A percentile compares a stretch with the other conserved stretches of the same genome.
Evolutionary conservation across 2,888 invertebrate genomes (phyloP).

Genomic region (Chymomyza caudatula): DNA sequence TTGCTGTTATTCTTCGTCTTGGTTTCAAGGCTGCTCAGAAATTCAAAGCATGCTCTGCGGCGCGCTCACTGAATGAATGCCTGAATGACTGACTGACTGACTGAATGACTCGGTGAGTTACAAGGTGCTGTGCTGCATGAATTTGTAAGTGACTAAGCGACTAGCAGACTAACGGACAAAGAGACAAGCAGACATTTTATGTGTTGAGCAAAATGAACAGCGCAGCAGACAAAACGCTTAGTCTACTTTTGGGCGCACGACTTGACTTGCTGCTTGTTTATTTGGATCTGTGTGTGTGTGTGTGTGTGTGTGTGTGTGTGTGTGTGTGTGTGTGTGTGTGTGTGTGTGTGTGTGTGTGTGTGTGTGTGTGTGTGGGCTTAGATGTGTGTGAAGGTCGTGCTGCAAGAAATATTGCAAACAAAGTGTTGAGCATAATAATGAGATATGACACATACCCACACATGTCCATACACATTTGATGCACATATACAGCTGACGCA

Average conservation of each 20-base stretch:
- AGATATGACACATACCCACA: conserved; percentile 20
- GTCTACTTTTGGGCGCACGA: conserved; percentile 43
- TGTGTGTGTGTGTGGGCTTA: conserved; percentile 38
- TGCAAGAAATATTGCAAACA: conserved; percentile 43
- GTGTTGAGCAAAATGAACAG: conserved; percentile 10
- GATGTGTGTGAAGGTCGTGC: conserved; percentile 59
- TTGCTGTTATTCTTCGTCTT: neutral
- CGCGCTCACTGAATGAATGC: conserved; percentile 4
- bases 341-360: conserved; percentile 28
- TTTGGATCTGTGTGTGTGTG: conserved; percentile 6
- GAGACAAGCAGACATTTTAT: conserved; percentile 16
- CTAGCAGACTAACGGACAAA: conserved; percentile 20
- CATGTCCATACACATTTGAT: conserved; percentile 16
- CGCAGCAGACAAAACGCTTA: conserved; percentile 50
- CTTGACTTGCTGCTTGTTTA: neutral
- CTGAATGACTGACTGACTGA: neutral
- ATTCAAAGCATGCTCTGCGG: conserved; percentile 52
- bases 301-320: conserved; percentile 37
- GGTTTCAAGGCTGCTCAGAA: conserved; percentile 37
- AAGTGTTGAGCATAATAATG: conserved; percentile 69
- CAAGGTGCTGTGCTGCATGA: conserved; percentile 14
- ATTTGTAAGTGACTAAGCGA: conserved; percentile 11
- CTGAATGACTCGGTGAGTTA: conserved; percentile 25
- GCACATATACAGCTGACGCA: conserved; percentile 18
- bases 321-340: conserved; percentile 32